Evolutionary conservation across 1,140 invertebrate genomes (phyloP).

Genomic region (Pachypsylla venusta): DNA sequence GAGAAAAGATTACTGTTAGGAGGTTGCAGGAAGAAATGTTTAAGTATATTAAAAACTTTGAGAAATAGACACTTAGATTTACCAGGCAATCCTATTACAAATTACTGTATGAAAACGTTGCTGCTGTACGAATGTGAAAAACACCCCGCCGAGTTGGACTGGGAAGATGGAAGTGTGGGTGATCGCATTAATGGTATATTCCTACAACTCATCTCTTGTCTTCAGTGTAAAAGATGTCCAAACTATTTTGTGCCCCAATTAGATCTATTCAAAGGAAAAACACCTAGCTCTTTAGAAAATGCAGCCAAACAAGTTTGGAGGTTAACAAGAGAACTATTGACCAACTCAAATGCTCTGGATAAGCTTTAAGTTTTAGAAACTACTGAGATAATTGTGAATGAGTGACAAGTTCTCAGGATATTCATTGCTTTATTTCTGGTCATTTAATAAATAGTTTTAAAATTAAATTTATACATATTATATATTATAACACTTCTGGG

Average conservation of each 20-base stretch:
- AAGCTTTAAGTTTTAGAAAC: constrained; percentile 62
- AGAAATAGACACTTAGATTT: constrained; percentile 86
- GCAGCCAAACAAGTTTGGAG: constrained; percentile 96
- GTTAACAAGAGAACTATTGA: constrained; percentile 81
- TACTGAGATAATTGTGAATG: too few species aligned
- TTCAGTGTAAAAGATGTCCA: constrained; percentile 90
- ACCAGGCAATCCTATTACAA: constrained; percentile 80
- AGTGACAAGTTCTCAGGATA: too few species aligned
- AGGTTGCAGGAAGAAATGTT: constrained; percentile 69
- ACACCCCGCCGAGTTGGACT: constrained; percentile 85
- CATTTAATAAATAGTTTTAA: too few species aligned
- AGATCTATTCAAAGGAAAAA: constrained; percentile 89
- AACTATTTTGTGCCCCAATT: constrained; percentile 91
- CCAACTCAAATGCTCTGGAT: constrained; percentile 83
- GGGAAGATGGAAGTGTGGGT: constrained; percentile 85
- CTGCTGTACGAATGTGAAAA: constrained; percentile 97
- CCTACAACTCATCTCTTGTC: constrained; percentile 88
- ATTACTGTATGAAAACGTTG: constrained; percentile 90
- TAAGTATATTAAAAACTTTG: constrained; percentile 87
- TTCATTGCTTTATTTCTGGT: too few species aligned
- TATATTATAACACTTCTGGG: too few species aligned
- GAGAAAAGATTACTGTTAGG: constrained; percentile 83
- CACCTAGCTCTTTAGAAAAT: constrained; percentile 79
- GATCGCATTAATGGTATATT: constrained; percentile 95
- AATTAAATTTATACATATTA: too few species aligned